Base-by-base conservation (phyloP, 2,797 vertebrate genomes). In the Acanthurus lineatus region DNA sequence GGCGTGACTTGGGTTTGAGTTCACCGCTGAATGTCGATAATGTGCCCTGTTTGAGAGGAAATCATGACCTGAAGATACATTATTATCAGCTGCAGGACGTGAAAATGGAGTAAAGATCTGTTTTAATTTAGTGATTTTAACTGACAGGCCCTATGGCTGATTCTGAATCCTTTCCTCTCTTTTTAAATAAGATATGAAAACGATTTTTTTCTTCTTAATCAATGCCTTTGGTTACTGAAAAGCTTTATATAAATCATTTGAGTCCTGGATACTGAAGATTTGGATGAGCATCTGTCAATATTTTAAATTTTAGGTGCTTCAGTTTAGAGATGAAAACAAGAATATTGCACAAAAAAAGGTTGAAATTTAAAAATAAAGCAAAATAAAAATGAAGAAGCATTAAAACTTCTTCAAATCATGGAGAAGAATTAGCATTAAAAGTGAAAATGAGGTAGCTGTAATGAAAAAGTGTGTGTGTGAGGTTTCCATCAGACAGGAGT, bases 401-500 rank as follows among this genome's bases (percentile, higher is more conserved):
- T 19, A 38, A 47, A 54, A 19, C 25, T 68, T 15, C 2, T 57
- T 9, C 42, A 0, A 51, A 62, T 54, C n/a, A 14, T 38, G 58
- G 22, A 9, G 6, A 44, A 54, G 1, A 28, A 48, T 7, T 6
- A 70, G 68, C n/a, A 58, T 15, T 17, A 35, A 6, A 57, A 53
- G 42, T 57, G 11, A 44, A 7, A 60, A 32, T 1, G 25, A 73
- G 35, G 17, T 25, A 65, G 40, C 7, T 40, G 54, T 5, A 10
- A 2, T 20, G 64, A 40, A 9, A 54, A 66, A 35, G 56, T 15
- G 10, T 45, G 83, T 32, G 83, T 88, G 85, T 59, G 79, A 88
- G 82, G 51, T 84, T 83, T 87, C 72, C 70, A 49, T 72, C 80
- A 79, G 79, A 82, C 66, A 67, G 68, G 32, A 83, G 32, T 57